These are phyloP conservation scores for Triops cancriformis DNA, from an alignment of 1,140 invertebrate genomes.

Conservation along the genomic window DNA sequence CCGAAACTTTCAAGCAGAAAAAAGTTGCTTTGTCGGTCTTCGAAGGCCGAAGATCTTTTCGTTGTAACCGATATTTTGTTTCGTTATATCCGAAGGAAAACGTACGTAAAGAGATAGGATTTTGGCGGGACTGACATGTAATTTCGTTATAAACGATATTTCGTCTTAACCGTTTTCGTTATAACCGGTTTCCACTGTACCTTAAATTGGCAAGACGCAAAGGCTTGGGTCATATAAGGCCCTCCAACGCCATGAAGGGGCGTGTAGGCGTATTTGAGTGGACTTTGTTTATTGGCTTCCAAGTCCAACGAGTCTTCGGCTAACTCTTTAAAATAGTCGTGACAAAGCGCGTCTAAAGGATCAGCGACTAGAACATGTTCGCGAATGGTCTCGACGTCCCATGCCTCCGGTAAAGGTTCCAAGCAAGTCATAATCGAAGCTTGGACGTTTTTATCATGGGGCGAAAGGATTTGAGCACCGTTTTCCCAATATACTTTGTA, in stretches of 20 bases:
- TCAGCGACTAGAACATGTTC: conserved; percentile 39
- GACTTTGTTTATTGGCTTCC: conserved; percentile 32
- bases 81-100: no score
- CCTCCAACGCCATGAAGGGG: conserved; percentile 97
- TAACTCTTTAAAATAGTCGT: conserved; percentile 57
- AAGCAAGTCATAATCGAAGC: conserved; percentile 66
- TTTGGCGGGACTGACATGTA: no score
- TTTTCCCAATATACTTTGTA: conserved; percentile 97
- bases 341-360: conserved; percentile 48
- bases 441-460: conserved; percentile 83
- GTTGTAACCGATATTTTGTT: no score
- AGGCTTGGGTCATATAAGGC: conserved; percentile 63
- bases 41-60: no score
- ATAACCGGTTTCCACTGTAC: conserved; percentile 45
- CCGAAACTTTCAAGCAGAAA: no score
- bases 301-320: conserved; percentile 39
- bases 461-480: conserved; percentile 86
- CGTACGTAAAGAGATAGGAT: no score
- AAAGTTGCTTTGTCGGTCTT: no score
- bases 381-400: conserved; percentile 46
- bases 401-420: conserved; percentile 56
- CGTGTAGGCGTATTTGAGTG: conserved; percentile 75
- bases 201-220: conserved; percentile 64
- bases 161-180: no score
- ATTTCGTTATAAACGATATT: no score